Conservation (phyloP, 1,140 invertebrate species). For the Adelges cooleyi region DNA sequence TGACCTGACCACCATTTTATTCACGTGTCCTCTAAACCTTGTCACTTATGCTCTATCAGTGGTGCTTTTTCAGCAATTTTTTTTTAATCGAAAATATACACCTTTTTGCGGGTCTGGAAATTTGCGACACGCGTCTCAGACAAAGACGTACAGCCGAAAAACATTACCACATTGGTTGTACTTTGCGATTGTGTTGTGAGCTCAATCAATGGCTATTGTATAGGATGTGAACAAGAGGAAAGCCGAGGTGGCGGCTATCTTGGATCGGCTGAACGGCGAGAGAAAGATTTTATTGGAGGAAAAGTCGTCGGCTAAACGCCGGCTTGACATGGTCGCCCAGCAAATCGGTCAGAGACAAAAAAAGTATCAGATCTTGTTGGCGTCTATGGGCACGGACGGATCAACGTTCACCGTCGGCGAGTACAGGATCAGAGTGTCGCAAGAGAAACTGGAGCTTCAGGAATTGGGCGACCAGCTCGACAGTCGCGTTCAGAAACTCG, state of each 20-base stretch:
- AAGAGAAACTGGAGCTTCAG: conserved; percentile 53
- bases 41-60: no score
- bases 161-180: no score
- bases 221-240: conserved; percentile 4
- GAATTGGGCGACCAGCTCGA: conserved; percentile 53
- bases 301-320: not conserved
- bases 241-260: not conserved
- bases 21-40: no score
- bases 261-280: not conserved
- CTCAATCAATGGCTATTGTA: no score
- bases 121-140: no score
- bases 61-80: no score
- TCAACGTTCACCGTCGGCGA: not conserved
- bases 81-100: no score
- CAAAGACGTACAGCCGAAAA: no score
- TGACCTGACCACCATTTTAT: no score
- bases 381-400: not conserved
- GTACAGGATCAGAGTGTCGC: conserved; percentile 40
- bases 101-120: no score
- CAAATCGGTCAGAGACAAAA: not conserved
- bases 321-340: not conserved
- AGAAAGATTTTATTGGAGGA: not conserved
- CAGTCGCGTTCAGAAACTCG: conserved; percentile 49
- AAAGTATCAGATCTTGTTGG: not conserved
- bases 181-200: no score